A percentile compares a stretch with the other conserved stretches of the same genome.
phyloP scores from a whole-genome alignment of 2,888 invertebrate species.

The Linnaemya vulpina region DNA sequence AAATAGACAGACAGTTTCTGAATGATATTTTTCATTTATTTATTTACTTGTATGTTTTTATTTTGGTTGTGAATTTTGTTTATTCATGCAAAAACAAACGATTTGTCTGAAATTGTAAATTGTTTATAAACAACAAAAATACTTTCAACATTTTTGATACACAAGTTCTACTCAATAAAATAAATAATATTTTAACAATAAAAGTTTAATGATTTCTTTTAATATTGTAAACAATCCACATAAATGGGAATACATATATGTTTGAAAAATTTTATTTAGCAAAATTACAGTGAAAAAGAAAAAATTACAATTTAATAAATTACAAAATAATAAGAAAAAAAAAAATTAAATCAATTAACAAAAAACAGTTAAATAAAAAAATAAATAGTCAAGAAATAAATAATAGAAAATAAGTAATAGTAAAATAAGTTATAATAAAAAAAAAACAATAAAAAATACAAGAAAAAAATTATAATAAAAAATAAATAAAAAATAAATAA shows the following conservation, averaged over 20 bases:
- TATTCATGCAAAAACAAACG: slow-evolving; percentile 2
- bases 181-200: slow-evolving; percentile 38
- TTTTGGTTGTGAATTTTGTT: slow-evolving; percentile 17
- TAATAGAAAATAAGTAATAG: too few species aligned
- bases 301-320: too few species aligned
- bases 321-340: too few species aligned
- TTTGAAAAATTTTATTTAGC: not conserved
- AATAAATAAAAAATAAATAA: too few species aligned
- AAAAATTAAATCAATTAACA: too few species aligned
- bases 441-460: too few species aligned
- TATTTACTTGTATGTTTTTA: too few species aligned
- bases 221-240: slow-evolving; percentile 39
- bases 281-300: slow-evolving; percentile 19
- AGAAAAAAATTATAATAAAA: too few species aligned
- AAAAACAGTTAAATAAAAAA: too few species aligned
- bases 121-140: slow-evolving; percentile 34
- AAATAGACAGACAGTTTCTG: slow-evolving; percentile 5
- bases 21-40: too few species aligned
- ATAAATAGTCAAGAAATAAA: too few species aligned
- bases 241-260: not conserved
- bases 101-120: not conserved
- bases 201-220: slow-evolving; percentile 23
- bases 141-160: not conserved
- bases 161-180: slow-evolving; percentile 34
- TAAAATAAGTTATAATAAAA: too few species aligned